These are phyloP conservation scores for Papilio elwesi DNA, from an alignment of 2,888 invertebrate genomes.

Conservation along the genomic window DNA sequence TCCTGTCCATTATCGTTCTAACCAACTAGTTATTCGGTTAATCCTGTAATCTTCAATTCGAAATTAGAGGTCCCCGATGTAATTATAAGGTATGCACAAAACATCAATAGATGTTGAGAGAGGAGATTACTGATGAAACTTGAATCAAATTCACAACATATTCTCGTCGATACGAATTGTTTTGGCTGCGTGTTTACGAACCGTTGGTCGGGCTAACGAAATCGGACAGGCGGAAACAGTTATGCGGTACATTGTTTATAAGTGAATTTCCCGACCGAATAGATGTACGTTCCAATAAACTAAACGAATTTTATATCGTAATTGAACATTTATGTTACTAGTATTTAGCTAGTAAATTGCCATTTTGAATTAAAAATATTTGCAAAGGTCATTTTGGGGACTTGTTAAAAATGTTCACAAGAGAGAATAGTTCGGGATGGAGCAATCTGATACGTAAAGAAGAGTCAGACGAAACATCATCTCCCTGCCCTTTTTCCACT, in stretches of 20 bases:
- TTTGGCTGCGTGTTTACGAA: slow-evolving; percentile 15
- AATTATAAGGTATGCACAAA: not conserved
- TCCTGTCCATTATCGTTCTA: no score
- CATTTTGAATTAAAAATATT: no score
- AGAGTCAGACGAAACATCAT: no score
- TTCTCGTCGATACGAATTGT: slow-evolving; percentile 1
- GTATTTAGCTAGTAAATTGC: not conserved
- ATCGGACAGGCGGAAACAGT: not conserved
- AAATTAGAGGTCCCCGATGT: no score
- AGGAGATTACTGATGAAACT: not conserved
- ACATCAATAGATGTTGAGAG: not conserved
- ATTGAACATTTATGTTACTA: not conserved
- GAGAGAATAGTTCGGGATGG: no score
- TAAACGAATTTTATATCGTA: not conserved
- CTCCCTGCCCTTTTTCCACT: no score
- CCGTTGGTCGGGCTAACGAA: not conserved
- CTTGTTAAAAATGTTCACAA: no score
- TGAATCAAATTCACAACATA: not conserved
- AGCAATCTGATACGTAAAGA: no score
- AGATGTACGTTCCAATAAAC: not conserved
- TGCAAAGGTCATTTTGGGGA: no score
- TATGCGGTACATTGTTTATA: slow-evolving; percentile 9
- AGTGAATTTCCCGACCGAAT: slow-evolving; percentile 15
- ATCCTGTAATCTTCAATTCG: no score
- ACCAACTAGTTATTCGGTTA: no score